These are phyloP conservation scores for Berghia stephanieae DNA, from an alignment of 1,140 invertebrate genomes.

Conservation along the genomic window DNA sequence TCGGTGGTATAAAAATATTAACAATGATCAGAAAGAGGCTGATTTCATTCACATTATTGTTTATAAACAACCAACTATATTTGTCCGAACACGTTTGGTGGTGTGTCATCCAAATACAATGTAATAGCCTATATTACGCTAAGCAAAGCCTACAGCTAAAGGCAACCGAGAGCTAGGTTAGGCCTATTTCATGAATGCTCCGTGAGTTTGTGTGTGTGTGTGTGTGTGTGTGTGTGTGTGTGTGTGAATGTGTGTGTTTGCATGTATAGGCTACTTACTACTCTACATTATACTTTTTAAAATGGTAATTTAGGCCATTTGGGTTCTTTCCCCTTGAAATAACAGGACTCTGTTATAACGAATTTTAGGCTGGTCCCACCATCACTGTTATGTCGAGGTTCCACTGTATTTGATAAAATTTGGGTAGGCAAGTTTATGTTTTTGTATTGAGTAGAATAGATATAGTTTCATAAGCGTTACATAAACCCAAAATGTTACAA, in stretches of 20 bases:
- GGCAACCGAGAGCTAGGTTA: too few relatives aligned
- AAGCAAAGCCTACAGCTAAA: too few relatives aligned
- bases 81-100: not conserved
- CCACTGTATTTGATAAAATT: not conserved
- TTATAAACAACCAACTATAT: too few relatives aligned
- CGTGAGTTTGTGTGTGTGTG: not conserved
- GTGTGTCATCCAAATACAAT: not conserved
- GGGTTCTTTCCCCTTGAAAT: not conserved
- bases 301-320: not conserved
- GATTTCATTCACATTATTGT: not conserved
- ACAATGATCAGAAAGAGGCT: too few relatives aligned
- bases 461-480: too few relatives aligned
- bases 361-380: too few relatives aligned
- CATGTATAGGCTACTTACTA: not conserved
- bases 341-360: not conserved
- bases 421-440: not conserved
- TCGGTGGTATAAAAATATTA: too few relatives aligned
- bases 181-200: not conserved
- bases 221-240: conserved; percentile 6
- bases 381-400: too few relatives aligned
- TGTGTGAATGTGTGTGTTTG: not conserved
- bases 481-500: too few relatives aligned
- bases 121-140: not conserved
- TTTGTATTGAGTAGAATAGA: conserved; percentile 83
- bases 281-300: not conserved